Evolutionary conservation across 2,113 vertebrate species (phyloP).

Genomic region (Phyllostomus hastatus): DNA sequence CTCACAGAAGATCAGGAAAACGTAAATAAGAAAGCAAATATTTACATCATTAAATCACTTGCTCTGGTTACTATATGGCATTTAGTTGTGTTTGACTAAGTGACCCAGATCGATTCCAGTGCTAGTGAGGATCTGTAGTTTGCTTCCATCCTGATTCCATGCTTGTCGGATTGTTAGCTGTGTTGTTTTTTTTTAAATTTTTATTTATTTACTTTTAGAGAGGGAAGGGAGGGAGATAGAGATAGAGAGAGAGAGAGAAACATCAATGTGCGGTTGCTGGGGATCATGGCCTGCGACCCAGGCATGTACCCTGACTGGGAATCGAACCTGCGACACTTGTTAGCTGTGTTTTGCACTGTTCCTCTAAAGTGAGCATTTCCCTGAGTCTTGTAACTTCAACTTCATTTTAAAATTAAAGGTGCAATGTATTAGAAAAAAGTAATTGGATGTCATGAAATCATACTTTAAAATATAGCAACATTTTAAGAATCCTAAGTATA

Average conservation of each 20-base stretch:
- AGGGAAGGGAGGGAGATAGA: too few species aligned
- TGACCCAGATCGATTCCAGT: neutral
- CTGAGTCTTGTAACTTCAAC: neutral
- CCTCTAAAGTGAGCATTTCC: neutral
- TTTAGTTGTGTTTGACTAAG: neutral
- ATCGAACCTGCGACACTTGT: neutral
- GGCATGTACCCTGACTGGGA: too few species aligned
- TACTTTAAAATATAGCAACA: neutral
- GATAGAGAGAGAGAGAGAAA: too few species aligned
- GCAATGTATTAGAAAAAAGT: neutral
- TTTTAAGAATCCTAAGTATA: neutral
- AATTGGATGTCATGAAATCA: neutral
- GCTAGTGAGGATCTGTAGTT: neutral
- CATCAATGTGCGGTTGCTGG: too few species aligned
- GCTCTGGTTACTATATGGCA: neutral
- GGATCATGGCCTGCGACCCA: too few species aligned
- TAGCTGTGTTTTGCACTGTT: neutral
- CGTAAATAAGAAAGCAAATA: neutral
- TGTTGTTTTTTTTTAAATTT: neutral
- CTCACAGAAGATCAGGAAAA: neutral
- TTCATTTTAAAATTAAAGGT: constrained; percentile 32
- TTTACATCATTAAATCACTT: neutral
- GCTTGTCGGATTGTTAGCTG: neutral
- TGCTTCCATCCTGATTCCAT: neutral
- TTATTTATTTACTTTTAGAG: too few species aligned